Evolutionary conservation across 2,888 invertebrate species (phyloP).

Genomic region (Byasa hedistus): DNA sequence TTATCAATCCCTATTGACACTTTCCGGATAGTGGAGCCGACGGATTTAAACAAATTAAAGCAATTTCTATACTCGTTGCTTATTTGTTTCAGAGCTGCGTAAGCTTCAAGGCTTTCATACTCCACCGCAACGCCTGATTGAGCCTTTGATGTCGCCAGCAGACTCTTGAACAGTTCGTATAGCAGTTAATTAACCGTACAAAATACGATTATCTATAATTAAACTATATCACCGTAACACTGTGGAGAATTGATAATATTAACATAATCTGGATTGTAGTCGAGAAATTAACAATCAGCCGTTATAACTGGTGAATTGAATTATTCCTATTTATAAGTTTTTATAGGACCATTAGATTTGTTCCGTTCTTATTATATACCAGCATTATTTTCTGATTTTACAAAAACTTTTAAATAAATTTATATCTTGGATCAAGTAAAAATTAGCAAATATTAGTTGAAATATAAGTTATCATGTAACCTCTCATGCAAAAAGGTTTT

Average conservation of each 20-base stretch:
- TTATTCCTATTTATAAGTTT: no score
- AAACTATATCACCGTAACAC: not conserved
- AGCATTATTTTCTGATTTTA: no score
- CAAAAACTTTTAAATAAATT: no score
- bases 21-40: not conserved
- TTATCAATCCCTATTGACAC: not conserved
- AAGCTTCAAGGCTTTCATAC: constrained; percentile 18
- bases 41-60: constrained; percentile 4
- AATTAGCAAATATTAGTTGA: no score
- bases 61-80: constrained; percentile 4
- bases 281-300: not conserved
- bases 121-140: constrained; percentile 1
- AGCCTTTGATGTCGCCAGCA: constrained; percentile 22
- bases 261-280: not conserved
- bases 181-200: constrained; percentile 20
- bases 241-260: not conserved
- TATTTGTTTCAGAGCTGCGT: constrained; percentile 9
- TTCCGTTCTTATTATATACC: no score
- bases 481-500: no score
- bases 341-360: no score
- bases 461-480: no score
- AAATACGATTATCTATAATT: constrained; percentile 1
- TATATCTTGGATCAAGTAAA: no score
- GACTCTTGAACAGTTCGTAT: constrained; percentile 8
- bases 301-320: no score